Evolutionary conservation across 2,113 vertebrate genomes (phyloP), one percentile per base, ranked within the genome.

Genomic region (Ornithorhynchus anatinus): DNA sequence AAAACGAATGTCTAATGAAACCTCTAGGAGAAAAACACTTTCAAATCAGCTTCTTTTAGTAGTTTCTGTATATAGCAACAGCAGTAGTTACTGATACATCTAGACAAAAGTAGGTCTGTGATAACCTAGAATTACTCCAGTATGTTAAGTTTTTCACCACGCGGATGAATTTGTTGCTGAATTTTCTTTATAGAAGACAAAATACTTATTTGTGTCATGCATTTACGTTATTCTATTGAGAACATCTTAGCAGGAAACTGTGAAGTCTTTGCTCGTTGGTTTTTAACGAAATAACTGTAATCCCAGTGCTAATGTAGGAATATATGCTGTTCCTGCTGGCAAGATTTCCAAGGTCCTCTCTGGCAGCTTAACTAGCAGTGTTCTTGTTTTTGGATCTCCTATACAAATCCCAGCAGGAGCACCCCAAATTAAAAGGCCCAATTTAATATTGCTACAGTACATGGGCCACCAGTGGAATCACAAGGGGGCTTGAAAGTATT

Each of bases 1-100:
- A 72, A 65, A 73, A 62, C 40, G 62, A 47, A 39, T 0, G 67
- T 75, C 36, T 69, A 60, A 57, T 35, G 61, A 61, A 54, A 60
- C 69, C 69, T 63, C n/a, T 45, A 47, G 62, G 77, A 50, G 37
- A 45, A 2, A 57, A 33, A 14, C 52, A 36, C 22, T 0, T 57
- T 79, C 4, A 5, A 32, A 19, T 77, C 14, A 44, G 0, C 45
- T 50, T 19, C 67, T 81, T 69, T 45, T 47, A 11, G 0, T 8
- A 0, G 2, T 58, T 39, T 69, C 22, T n/a, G 45, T 13, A 8
- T n/a, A 2, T 38, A 39, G 69, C 37, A 2, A 3, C 29, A 12
- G 35, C 67, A 20, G 59, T 11, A n/a, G n/a, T n/a, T 33, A 22
- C 5, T 50, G 2, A 0, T 38, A n/a, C n/a, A 6, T 42, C 52